These are phyloP conservation scores for Pagrus major DNA, from an alignment of 2,113 vertebrate genomes.

Conservation along the genomic window DNA sequence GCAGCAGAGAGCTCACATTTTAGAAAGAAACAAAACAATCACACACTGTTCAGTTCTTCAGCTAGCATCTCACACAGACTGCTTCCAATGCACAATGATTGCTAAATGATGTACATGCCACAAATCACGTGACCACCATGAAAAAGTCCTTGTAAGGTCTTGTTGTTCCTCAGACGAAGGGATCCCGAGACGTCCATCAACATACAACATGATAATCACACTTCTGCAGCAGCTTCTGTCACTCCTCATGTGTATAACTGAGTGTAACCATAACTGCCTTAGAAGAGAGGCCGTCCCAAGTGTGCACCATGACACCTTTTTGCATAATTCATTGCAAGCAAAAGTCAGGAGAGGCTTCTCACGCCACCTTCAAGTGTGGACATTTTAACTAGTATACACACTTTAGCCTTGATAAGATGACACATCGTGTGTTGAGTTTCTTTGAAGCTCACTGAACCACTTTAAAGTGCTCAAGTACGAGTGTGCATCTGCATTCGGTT, in stretches of 20 bases:
- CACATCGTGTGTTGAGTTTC: not conserved
- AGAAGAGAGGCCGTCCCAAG: not conserved
- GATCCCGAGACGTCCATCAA: too few relatives aligned
- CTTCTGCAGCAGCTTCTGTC: not conserved
- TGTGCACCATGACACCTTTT: not conserved
- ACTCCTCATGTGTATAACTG: not conserved
- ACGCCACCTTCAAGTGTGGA: not conserved
- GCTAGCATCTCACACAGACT: accelerated
- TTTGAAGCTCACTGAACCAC: too few relatives aligned
- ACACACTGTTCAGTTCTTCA: too few relatives aligned
- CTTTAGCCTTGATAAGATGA: not conserved
- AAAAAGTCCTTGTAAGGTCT: too few relatives aligned
- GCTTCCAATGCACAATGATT: not conserved
- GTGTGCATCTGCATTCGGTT: not conserved
- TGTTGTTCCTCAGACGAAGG: too few relatives aligned
- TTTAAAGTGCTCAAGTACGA: not conserved
- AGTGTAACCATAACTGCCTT: not conserved
- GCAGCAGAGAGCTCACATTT: not conserved
- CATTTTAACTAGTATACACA: not conserved
- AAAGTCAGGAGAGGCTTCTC: not conserved
- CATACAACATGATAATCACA: too few relatives aligned
- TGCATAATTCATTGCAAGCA: not conserved
- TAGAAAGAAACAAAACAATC: not conserved
- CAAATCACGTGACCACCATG: too few relatives aligned
- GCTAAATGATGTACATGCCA: not conserved